phyloP scores from a whole-genome alignment of 1,140 invertebrate species.

The Micrasema minimum region DNA sequence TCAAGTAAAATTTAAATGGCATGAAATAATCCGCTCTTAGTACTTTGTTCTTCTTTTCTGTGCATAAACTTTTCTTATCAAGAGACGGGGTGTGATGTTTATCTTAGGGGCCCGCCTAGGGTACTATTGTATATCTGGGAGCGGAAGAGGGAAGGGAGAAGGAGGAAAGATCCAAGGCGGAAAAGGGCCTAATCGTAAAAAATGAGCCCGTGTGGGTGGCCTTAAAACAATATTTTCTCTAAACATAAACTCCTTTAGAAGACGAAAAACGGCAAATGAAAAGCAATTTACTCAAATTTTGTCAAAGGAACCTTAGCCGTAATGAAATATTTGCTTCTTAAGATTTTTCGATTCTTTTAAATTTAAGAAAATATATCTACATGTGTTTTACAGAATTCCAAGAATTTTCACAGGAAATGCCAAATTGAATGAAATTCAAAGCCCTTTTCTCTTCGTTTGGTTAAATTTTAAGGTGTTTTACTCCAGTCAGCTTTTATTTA shows the following conservation, averaged over 20 bases:
- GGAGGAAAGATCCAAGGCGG: background rate
- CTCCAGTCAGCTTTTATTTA: too few relatives aligned
- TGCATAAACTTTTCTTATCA: background rate
- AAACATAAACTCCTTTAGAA: constrained; percentile 9
- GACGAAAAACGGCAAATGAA: background rate
- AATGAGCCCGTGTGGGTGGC: background rate
- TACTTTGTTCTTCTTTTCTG: constrained; percentile 41
- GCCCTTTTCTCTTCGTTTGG: too few relatives aligned
- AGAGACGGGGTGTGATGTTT: constrained; percentile 14
- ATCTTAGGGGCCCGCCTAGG: constrained; percentile 32
- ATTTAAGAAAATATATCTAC: too few relatives aligned
- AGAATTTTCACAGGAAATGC: too few relatives aligned
- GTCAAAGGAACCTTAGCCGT: too few relatives aligned
- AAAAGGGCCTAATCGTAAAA: background rate
- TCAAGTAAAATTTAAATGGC: constrained; percentile 44
- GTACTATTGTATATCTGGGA: constrained; percentile 13
- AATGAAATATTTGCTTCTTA: too few relatives aligned
- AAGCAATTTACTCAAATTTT: background rate
- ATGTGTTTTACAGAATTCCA: too few relatives aligned
- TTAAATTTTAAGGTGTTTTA: too few relatives aligned
- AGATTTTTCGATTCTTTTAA: too few relatives aligned
- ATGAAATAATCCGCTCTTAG: constrained; percentile 44
- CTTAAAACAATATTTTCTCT: constrained; percentile 26
- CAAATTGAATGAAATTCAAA: too few relatives aligned
- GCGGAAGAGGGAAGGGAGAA: background rate